phyloP scores from a whole-genome alignment of 2,888 invertebrate genomes.

The Cancer borealis region DNA sequence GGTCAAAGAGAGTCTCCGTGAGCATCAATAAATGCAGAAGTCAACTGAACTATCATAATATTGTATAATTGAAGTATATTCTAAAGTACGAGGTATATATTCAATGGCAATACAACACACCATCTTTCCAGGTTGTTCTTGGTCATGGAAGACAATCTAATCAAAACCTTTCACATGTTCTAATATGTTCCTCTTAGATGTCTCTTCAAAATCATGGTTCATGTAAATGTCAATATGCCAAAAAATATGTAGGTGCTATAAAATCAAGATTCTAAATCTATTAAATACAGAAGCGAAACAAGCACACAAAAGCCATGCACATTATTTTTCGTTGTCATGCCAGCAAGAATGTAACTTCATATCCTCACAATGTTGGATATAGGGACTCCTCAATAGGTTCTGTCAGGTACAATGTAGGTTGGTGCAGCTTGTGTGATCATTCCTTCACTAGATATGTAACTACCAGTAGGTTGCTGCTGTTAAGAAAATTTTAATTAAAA shows the following conservation, averaged over 20 bases:
- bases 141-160: neutral
- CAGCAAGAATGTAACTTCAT: neutral
- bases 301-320: neutral
- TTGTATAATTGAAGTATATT: too few relatives aligned
- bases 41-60: too few relatives aligned
- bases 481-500: constrained; percentile 4
- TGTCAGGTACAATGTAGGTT: constrained; percentile 73
- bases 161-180: neutral
- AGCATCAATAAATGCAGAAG: too few relatives aligned
- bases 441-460: constrained; percentile 71
- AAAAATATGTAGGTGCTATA: neutral
- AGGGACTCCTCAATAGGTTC: constrained; percentile 72
- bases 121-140: too few relatives aligned
- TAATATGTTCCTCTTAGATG: neutral
- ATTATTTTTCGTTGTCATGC: neutral
- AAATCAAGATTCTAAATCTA: neutral
- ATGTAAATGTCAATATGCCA: neutral
- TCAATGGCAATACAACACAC: too few relatives aligned
- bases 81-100: too few relatives aligned
- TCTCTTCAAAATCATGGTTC: neutral
- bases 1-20: too few relatives aligned
- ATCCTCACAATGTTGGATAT: constrained; percentile 72
- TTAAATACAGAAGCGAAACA: constrained; percentile 25
- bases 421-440: constrained; percentile 71
- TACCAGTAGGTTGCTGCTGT: constrained; percentile 65